Evolutionary conservation across 2,113 vertebrate species (phyloP), one percentile per base, ranked within the genome.

Genomic region (Pygoscelis antarcticus): DNA sequence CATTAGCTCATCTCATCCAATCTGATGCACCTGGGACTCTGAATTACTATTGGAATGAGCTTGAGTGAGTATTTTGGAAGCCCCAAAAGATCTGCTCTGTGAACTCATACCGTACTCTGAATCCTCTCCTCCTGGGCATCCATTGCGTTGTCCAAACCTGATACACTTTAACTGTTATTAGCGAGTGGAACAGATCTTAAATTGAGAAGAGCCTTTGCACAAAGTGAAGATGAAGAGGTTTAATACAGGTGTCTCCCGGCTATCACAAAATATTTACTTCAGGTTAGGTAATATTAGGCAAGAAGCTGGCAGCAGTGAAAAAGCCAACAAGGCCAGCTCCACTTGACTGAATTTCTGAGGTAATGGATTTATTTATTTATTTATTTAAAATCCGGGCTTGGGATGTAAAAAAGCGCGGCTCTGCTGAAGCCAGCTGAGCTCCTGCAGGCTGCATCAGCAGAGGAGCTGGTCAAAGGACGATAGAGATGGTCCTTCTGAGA

Each of bases 401-500:
- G 10, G 18, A 25, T 74, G 18, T 81, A 44, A 71, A 87, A 72
- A 18, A 76, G 5, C 0, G 0, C 10, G 19, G 2, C 8, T 66
- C 57, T 76, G 27, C 57, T 71, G 57, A 88, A 85, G 29, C 14
- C 61, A 70, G 27, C n/a, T 26, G 32, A 81, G 27, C 8, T 71
- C 30, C 51, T 42, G 23, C 26, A 69, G 66, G 27, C 62, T 81
- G 20, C 6, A 3, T 57, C 13, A 36, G 42, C 7, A 38, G 74
- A 74, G 57, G 15, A 68, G 10, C 11, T 68, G 38, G 10, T 26
- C 16, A 38, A 66, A 66, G 44, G 26, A 60, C 19, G n/a, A 10
- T 11, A 70, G 44, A 32, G 49, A 72, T 2, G 8, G 29, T 64
- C 38, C 22, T 86, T 83, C 82, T 46, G 40, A 74, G 30, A 77